phyloP scores from a whole-genome alignment of 2,113 vertebrate genomes.

The Patagioenas fasciata region DNA sequence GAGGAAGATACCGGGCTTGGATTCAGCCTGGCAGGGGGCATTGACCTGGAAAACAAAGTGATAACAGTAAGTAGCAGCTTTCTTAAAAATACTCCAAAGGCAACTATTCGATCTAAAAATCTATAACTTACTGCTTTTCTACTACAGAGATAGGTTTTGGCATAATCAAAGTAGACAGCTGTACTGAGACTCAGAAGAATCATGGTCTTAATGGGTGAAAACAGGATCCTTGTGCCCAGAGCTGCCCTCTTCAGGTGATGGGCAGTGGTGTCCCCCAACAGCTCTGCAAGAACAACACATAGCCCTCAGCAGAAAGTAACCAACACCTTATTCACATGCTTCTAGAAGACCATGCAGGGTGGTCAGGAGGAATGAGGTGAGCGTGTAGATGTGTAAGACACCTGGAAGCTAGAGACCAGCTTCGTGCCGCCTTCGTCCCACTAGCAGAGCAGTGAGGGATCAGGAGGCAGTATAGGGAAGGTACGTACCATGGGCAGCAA shows the following conservation, averaged over 20 bases:
- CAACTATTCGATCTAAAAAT: neutral
- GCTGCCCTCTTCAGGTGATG: neutral
- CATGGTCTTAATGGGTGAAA: neutral
- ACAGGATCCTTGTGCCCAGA: neutral
- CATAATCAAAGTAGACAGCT: neutral
- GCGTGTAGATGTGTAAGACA: rapidly evolving
- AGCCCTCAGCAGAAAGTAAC: neutral
- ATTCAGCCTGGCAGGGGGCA: slow-evolving; percentile 92
- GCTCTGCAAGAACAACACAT: neutral
- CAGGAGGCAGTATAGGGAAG: neutral
- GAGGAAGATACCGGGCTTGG: slow-evolving; percentile 90
- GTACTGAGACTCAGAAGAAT: neutral
- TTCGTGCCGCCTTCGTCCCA: neutral
- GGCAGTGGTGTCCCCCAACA: neutral
- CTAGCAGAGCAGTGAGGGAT: neutral
- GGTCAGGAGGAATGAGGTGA: neutral
- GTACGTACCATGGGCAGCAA: rapidly evolving
- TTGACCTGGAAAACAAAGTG: slow-evolving; percentile 89
- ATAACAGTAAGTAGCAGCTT: slow-evolving; percentile 80
- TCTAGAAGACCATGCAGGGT: neutral
- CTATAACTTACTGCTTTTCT: neutral
- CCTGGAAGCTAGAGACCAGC: neutral
- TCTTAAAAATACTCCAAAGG: neutral
- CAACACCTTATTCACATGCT: rapidly evolving
- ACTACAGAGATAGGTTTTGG: neutral